Conservation (phyloP, 1,140 invertebrate species). For the Galendromus occidentalis region DNA sequence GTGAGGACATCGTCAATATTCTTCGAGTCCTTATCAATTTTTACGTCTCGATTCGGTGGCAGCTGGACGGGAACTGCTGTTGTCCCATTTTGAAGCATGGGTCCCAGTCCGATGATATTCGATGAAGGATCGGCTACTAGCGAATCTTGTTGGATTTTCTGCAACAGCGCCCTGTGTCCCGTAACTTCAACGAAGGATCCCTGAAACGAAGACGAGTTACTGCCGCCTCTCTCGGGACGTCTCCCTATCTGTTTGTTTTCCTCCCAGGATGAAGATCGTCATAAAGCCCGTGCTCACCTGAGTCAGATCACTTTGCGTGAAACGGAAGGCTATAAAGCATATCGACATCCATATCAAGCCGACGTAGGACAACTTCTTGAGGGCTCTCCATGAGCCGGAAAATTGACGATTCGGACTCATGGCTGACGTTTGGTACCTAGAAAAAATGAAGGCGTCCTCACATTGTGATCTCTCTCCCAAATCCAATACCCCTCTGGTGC, state of each 20-base stretch:
- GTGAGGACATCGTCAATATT: neutral
- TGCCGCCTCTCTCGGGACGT: constrained; percentile 19
- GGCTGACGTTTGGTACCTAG: neutral
- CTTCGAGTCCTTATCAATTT: neutral
- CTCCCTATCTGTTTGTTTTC: constrained; percentile 17
- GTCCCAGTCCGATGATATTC: constrained; percentile 17
- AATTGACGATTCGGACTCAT: constrained; percentile 1
- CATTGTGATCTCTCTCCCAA: too few relatives aligned
- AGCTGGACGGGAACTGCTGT: constrained; percentile 22
- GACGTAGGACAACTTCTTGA: constrained; percentile 21
- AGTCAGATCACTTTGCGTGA: constrained; percentile 15
- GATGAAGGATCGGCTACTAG: constrained; percentile 21
- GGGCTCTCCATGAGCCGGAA: constrained; percentile 13
- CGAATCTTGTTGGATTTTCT: constrained; percentile 44
- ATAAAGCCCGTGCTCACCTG: constrained; percentile 7
- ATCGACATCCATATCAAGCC: constrained; percentile 25
- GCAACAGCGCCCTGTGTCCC: constrained; percentile 45
- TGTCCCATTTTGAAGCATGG: too few relatives aligned
- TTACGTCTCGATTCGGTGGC: constrained; percentile 28
- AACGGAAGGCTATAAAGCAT: constrained; percentile 25
- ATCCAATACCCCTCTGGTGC: too few relatives aligned
- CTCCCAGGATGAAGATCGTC: neutral
- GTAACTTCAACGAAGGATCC: constrained; percentile 43
- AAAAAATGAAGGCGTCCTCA: too few relatives aligned
- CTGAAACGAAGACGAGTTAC: constrained; percentile 19